Evolutionary conservation across 1,140 invertebrate genomes (phyloP).

Genomic region (Atta cephalotes): DNA sequence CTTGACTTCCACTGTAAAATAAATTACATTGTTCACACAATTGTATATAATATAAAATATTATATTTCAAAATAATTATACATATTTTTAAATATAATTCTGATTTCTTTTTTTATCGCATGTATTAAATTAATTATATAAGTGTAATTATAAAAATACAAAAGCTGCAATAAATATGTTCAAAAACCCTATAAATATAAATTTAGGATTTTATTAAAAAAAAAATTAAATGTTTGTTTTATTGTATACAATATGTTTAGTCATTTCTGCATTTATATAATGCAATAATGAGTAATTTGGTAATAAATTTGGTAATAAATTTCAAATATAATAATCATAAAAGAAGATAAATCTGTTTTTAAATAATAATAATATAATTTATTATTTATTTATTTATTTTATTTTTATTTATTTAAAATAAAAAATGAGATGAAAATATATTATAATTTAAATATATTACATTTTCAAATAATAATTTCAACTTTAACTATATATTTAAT

Average conservation of each 20-base stretch:
- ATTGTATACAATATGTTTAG: slow-evolving; percentile 12
- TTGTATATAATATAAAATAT: background rate
- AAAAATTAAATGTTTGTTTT: background rate
- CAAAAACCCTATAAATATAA: background rate
- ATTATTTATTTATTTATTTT: too few species aligned
- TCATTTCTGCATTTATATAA: background rate
- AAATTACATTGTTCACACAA: slow-evolving; percentile 68
- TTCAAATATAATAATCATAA: background rate
- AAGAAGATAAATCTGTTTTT: background rate
- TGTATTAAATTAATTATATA: background rate
- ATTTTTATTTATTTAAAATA: background rate
- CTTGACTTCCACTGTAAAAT: slow-evolving; percentile 92
- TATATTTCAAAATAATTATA: background rate
- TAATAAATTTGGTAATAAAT: background rate
- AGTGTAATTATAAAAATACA: background rate
- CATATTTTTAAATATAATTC: background rate
- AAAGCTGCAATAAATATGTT: background rate
- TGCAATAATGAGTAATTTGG: background rate
- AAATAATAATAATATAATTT: background rate
- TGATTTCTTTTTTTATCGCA: background rate
- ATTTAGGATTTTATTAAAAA: too few species aligned
- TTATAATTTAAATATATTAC: background rate
- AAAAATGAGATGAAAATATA: background rate
- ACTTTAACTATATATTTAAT: background rate
- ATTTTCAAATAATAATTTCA: slow-evolving; percentile 5